Percentiles rank a stretch among this genome's conserved stretches.
Evolutionary conservation across 1,140 invertebrate genomes (phyloP).

Genomic region (Dendroctonus valens): DNA sequence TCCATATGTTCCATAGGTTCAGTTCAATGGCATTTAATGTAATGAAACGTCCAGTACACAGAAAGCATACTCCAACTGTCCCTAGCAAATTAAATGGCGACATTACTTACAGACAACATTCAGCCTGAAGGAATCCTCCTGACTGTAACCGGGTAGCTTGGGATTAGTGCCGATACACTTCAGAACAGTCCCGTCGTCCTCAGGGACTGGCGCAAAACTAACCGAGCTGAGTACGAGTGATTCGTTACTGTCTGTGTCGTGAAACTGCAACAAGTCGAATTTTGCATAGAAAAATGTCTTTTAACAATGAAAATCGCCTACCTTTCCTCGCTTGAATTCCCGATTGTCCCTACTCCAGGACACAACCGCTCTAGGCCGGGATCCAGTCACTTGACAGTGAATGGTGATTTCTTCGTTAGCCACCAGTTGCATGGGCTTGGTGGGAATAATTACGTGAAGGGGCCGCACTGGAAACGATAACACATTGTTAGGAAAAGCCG

Average conservation of each 20-base stretch:
- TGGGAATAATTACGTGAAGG: constrained; percentile 68
- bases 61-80: too few relatives aligned
- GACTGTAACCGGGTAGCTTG: constrained; percentile 63
- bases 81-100: too few relatives aligned
- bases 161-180: constrained; percentile 85
- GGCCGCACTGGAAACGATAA: constrained; percentile 64
- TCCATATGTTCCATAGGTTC: too few relatives aligned
- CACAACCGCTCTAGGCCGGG: constrained; percentile 76
- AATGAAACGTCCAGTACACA: too few relatives aligned
- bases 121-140: constrained; percentile 77
- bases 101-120: constrained; percentile 83
- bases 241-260: constrained; percentile 66
- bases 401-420: constrained; percentile 75
- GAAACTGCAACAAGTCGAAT: constrained; percentile 54
- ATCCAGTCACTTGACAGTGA: constrained; percentile 77
- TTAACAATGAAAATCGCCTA: constrained; percentile 46
- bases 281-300: not conserved
- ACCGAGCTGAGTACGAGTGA: constrained; percentile 73
- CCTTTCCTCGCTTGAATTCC: constrained; percentile 70
- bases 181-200: constrained; percentile 77
- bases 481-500: not conserved
- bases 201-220: constrained; percentile 74
- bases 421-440: constrained; percentile 71
- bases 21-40: too few relatives aligned
- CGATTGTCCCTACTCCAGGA: constrained; percentile 78